A percentile compares a stretch with the other conserved stretches of the same genome.
Evolutionary conservation across 2,797 vertebrate genomes (phyloP).

Genomic region (Falco cherrug): DNA sequence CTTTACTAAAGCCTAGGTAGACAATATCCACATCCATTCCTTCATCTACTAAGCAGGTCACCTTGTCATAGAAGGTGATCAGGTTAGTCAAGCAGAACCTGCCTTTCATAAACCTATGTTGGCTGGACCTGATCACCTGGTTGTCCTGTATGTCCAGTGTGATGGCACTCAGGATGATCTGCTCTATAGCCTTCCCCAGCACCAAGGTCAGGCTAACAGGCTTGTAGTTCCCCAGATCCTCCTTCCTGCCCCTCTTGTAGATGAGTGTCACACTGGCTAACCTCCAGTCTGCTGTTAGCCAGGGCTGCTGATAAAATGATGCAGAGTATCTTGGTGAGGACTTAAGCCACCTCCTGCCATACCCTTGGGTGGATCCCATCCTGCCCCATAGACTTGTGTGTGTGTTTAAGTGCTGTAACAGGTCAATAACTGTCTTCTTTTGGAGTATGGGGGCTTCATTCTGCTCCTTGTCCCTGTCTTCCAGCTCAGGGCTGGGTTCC

Average conservation of each 20-base stretch:
- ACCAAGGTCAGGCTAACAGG: background rate
- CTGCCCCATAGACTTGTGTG: background rate
- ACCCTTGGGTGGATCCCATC: too few relatives aligned
- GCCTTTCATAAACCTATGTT: too few relatives aligned
- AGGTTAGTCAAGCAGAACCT: too few relatives aligned
- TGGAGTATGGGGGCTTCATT: background rate
- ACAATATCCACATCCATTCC: too few relatives aligned
- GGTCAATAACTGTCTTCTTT: background rate
- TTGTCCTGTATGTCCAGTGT: accelerated
- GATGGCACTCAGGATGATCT: background rate
- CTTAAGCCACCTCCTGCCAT: background rate
- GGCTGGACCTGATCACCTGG: too few relatives aligned
- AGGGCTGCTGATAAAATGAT: background rate
- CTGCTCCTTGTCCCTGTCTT: too few relatives aligned
- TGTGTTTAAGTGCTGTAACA: background rate
- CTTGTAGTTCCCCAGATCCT: background rate
- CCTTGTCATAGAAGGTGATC: too few relatives aligned
- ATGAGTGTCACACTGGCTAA: background rate
- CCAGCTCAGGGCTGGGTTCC: too few relatives aligned
- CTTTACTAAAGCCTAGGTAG: too few relatives aligned
- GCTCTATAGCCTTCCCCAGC: background rate
- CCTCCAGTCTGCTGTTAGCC: background rate
- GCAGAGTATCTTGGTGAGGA: background rate
- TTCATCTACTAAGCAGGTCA: too few relatives aligned
- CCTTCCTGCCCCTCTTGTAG: background rate